Evolutionary conservation across 2,797 vertebrate genomes (phyloP).

Genomic region (Fistularia commersonii): DNA sequence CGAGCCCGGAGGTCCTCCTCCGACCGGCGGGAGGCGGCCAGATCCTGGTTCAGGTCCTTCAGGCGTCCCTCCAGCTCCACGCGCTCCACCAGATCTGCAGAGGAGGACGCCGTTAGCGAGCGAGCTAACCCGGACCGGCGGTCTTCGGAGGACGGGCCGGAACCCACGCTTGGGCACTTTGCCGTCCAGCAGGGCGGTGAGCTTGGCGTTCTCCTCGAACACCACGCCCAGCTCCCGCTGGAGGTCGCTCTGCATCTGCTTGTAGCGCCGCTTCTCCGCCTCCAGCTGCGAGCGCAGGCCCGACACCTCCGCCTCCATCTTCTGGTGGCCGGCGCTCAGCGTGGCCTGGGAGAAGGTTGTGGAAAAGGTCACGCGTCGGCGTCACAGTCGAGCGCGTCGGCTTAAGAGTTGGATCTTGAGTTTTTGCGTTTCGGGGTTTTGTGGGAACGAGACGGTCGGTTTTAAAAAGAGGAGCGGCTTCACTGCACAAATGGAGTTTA

Average conservation of each 20-base stretch:
- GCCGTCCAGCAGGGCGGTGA: constrained; percentile 78
- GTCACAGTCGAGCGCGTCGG: no score
- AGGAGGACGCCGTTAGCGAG: constrained; percentile 6
- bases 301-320: constrained; percentile 58
- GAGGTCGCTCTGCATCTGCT: constrained; percentile 70
- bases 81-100: constrained; percentile 74
- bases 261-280: constrained; percentile 54
- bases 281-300: constrained; percentile 54
- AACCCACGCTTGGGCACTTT: constrained; percentile 86
- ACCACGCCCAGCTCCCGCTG: constrained; percentile 71
- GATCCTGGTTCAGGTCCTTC: constrained; percentile 68
- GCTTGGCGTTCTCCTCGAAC: constrained; percentile 84
- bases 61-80: constrained; percentile 76
- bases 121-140: neutral
- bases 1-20: constrained; percentile 68
- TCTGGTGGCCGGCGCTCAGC: constrained; percentile 41
- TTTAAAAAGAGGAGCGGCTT: no score
- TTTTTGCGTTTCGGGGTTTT: no score
- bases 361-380: neutral
- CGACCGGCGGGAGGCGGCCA: constrained; percentile 48
- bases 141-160: no score
- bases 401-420: no score
- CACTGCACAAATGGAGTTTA: no score
- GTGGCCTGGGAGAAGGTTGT: constrained; percentile 34
- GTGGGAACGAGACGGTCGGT: no score